Evolutionary conservation across 2,113 vertebrate genomes (phyloP), one percentile per base, ranked within the genome.

Genomic region (Ovibos moschatus): DNA sequence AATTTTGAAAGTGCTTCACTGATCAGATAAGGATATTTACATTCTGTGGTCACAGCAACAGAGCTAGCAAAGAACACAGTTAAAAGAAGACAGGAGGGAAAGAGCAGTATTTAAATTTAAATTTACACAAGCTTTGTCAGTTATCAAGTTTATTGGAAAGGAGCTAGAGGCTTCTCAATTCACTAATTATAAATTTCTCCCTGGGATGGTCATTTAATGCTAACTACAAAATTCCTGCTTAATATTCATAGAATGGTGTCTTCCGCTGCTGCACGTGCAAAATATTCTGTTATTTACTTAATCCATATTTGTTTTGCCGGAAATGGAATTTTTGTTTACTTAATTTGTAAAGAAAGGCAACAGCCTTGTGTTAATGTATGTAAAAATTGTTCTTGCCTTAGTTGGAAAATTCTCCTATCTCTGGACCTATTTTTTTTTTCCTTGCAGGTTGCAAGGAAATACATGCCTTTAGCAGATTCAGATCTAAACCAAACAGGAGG

Each of bases 61-160:
- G 60, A 94, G 67, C 60, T 27, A 83, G 85, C 58, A 79, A 84
- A 97, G 85, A 60, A 51, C 9, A 13, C 19, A 45, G 84, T 50
- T 79, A 94, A 89, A 60, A 95, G 47, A 92, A 94, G 90, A 58
- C n/a, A 43, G 87, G 74, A 92, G 85, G 33, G 60, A 86, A 89
- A 97, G 71, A 57, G 50, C 33, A 55, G 71, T 91, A 91, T 83
- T 97, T 95, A 97, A 92, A 97, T 96, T 95, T 87, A 96, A 97
- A 96, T 96, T 96, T 97, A 81, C 53, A 74, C n/a, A 96, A 55
- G 60, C 25, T 97, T 96, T 93, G 87, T 95, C 91, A 94, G n/a
- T 95, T 96, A 91, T 91, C 97, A 93, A 57, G n/a, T 97, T 89
- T 95, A 95, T 94, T 91, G 93, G 85, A 93, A 97, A 97, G 92